Evolutionary conservation across 2,797 vertebrate genomes (phyloP).

Genomic region (Poeciliopsis turneri): DNA sequence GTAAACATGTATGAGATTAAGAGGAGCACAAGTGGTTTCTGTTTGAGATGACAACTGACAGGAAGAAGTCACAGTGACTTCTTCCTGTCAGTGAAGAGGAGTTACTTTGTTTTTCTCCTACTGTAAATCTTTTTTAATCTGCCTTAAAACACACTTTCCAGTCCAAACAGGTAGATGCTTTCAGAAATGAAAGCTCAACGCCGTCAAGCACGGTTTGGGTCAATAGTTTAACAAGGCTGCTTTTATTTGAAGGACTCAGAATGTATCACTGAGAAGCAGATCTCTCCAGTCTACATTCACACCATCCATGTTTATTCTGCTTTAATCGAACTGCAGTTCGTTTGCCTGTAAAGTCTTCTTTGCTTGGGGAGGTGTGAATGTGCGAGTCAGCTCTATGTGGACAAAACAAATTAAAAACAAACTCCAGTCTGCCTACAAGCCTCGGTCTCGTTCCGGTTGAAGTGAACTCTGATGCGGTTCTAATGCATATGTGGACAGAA

Average conservation of each 20-base stretch:
- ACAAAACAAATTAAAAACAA: too few relatives aligned
- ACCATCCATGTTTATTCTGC: too few relatives aligned
- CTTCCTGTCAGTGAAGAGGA: constrained; percentile 41
- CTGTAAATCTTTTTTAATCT: constrained; percentile 16
- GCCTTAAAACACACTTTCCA: background rate
- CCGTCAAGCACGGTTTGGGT: background rate
- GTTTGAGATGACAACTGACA: constrained; percentile 28
- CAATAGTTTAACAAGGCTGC: constrained; percentile 1
- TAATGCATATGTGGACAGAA: too few relatives aligned
- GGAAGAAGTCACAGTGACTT: constrained; percentile 39
- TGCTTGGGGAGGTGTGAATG: too few relatives aligned
- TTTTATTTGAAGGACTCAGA: background rate
- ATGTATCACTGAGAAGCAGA: background rate
- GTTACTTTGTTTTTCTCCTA: constrained; percentile 44
- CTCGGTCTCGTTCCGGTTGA: too few relatives aligned
- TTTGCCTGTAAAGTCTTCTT: too few relatives aligned
- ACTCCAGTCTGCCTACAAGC: too few relatives aligned
- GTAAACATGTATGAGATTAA: constrained; percentile 6
- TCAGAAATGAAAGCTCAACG: background rate
- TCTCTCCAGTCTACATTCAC: background rate
- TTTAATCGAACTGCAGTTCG: too few relatives aligned
- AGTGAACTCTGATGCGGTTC: too few relatives aligned
- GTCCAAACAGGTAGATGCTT: constrained; percentile 1
- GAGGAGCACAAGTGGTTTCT: background rate
- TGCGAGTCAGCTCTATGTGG: too few relatives aligned